These are phyloP conservation scores for Porites divaricata DNA, from an alignment of 92 coral and sea anemone species.

Conservation along the genomic window DNA sequence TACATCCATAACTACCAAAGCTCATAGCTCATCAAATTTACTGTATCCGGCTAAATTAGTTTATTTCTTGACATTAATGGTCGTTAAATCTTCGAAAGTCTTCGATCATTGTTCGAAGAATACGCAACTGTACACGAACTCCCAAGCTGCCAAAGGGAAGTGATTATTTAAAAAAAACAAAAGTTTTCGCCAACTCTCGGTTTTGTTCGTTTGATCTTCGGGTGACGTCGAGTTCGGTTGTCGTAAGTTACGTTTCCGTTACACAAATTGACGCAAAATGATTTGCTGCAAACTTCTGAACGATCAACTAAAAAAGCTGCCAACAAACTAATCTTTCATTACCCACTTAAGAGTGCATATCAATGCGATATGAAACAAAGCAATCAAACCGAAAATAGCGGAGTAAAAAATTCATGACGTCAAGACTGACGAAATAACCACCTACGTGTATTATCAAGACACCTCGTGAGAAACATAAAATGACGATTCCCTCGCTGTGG, in stretches of 20 bases:
- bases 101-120: slow-evolving; percentile 22
- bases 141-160: background rate
- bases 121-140: slow-evolving; percentile 1
- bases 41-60: too few species aligned
- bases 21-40: too few species aligned
- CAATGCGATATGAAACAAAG: slow-evolving; percentile 31
- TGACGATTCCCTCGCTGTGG: background rate
- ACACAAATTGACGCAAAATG: slow-evolving; percentile 24
- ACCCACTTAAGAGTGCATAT: slow-evolving; percentile 25
- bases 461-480: slow-evolving; percentile 8
- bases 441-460: background rate
- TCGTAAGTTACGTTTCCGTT: slow-evolving; percentile 8
- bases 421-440: slow-evolving; percentile 29
- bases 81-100: background rate
- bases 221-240: slow-evolving; percentile 9
- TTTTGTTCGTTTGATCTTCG: slow-evolving; percentile 19
- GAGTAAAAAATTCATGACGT: slow-evolving; percentile 4
- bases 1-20: too few species aligned
- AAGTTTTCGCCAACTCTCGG: background rate
- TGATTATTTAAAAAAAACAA: background rate
- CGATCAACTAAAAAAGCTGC: background rate
- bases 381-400: slow-evolving; percentile 31
- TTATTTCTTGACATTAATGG: too few species aligned
- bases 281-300: background rate
- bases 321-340: slow-evolving; percentile 1